phyloP scores from a whole-genome alignment of 2,797 vertebrate genomes.

The Lepidocolaptes lacrymiger region DNA sequence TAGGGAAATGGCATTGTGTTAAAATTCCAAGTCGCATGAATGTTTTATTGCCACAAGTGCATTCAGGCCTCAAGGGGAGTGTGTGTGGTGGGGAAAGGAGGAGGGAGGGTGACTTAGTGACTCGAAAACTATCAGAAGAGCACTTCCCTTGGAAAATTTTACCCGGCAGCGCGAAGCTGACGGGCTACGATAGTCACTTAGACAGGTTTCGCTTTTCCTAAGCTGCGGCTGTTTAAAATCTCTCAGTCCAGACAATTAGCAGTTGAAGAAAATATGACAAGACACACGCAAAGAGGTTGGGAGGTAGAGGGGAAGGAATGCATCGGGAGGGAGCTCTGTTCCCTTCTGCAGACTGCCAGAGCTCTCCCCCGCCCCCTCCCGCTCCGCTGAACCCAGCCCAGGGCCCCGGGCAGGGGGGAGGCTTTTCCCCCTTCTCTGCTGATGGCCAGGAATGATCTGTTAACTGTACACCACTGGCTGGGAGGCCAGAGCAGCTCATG shows the following conservation, averaged over 20 bases:
- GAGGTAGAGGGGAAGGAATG: constrained; percentile 79
- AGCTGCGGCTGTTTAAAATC: constrained; percentile 86
- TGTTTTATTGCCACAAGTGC: constrained; percentile 89
- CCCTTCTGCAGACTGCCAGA: constrained; percentile 71
- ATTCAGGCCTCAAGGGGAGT: constrained; percentile 80
- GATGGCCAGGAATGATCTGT: constrained; percentile 84
- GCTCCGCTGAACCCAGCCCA: constrained; percentile 23
- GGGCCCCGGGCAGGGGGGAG: not conserved
- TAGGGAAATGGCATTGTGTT: constrained; percentile 88
- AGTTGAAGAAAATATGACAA: constrained; percentile 90
- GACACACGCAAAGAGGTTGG: constrained; percentile 81
- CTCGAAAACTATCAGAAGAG: constrained; percentile 79
- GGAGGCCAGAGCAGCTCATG: constrained; percentile 88
- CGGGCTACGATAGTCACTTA: constrained; percentile 90
- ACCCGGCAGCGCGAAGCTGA: constrained; percentile 83
- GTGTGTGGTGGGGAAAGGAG: constrained; percentile 74
- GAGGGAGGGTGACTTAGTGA: constrained; percentile 79
- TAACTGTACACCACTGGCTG: constrained; percentile 83
- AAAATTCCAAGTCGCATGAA: constrained; percentile 88
- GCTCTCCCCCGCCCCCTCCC: constrained; percentile 25
- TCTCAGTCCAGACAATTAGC: constrained; percentile 87
- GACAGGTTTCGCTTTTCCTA: constrained; percentile 88
- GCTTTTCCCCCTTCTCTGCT: constrained; percentile 48
- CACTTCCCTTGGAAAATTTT: constrained; percentile 86
- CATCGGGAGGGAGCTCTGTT: constrained; percentile 71